Evolutionary conservation across 2,113 vertebrate species (phyloP), one percentile per base, ranked within the genome.

Genomic region (Halichoerus grypus): DNA sequence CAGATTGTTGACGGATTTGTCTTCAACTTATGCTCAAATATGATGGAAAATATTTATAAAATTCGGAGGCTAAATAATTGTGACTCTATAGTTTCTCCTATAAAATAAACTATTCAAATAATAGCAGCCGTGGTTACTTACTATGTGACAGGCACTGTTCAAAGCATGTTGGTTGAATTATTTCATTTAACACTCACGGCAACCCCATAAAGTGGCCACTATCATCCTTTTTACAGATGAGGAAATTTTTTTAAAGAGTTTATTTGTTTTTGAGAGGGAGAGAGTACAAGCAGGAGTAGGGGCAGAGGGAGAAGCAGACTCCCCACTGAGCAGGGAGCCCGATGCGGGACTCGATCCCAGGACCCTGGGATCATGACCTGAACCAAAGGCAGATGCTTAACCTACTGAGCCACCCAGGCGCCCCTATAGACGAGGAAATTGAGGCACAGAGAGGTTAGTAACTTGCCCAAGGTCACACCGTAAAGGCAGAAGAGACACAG

Each of bases 21-120:
- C 53, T 96, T 88, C 63, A 91, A 81, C 76, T n/a, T 46, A 39
- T 85, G 28, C 57, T 88, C 57, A 95, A 53, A 72, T 46, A n/a
- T 18, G 49, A 65, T 87, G 28, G 39, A 71, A 95, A 95, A 63
- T 81, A 92, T 46, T 84, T 55, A 87, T 49, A 79, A 94, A 91
- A 84, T 74, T 96, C 15, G 3, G 21, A 90, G 49, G 16, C 82
- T 91, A 93, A 91, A 92, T 65, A 67, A 88, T 61, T 31, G 26
- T 80, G 14, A 85, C 4, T 77, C 26, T 86, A 14, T 74, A 53
- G 24, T 89, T 92, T 95, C 80, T 81, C 36, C 76, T 46, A n/a
- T 74, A 33, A 81, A 67, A 59, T 8, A 74, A 94, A 59, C 31
- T 14, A 15, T 83, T 86, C 61, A 86, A 94, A 88, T 57, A 89